These are phyloP conservation scores for Sylvilagus floridanus DNA, from an alignment of 2,797 vertebrate species.

Conservation along the genomic window DNA sequence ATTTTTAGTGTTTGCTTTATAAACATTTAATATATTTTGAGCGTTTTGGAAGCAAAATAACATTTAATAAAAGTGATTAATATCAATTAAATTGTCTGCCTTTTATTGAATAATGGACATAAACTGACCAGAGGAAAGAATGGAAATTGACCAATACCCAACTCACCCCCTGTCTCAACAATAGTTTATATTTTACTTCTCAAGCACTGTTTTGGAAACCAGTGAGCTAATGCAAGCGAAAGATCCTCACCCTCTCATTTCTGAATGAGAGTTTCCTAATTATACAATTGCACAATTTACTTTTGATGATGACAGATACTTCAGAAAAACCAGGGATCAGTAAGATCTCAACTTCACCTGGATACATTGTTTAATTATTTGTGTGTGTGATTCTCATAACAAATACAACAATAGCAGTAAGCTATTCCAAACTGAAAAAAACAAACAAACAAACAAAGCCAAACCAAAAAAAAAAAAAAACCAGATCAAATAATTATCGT, in stretches of 20 bases:
- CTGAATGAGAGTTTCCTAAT: conserved; percentile 10
- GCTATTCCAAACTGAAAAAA: conserved; percentile 33
- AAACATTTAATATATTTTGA: conserved; percentile 9
- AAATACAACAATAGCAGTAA: not conserved
- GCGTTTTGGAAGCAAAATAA: not conserved
- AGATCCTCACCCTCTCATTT: conserved; percentile 3
- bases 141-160: not conserved
- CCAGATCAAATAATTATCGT: not conserved
- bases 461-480: no score
- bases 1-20: conserved; percentile 45
- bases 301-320: conserved; percentile 17
- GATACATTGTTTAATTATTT: not conserved
- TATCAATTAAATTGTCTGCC: not conserved
- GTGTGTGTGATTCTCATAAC: not conserved
- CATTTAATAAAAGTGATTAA: conserved; percentile 34
- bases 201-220: not conserved
- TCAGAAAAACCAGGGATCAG: not conserved
- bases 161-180: not conserved
- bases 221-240: not conserved
- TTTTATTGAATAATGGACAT: not conserved
- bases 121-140: not conserved
- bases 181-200: not conserved
- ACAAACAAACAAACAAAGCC: not conserved
- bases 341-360: not conserved
- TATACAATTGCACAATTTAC: not conserved